Evolutionary conservation across 2,888 invertebrate species (phyloP), one percentile per base, ranked within the genome.

Genomic region (Calameuta pallipes): DNA sequence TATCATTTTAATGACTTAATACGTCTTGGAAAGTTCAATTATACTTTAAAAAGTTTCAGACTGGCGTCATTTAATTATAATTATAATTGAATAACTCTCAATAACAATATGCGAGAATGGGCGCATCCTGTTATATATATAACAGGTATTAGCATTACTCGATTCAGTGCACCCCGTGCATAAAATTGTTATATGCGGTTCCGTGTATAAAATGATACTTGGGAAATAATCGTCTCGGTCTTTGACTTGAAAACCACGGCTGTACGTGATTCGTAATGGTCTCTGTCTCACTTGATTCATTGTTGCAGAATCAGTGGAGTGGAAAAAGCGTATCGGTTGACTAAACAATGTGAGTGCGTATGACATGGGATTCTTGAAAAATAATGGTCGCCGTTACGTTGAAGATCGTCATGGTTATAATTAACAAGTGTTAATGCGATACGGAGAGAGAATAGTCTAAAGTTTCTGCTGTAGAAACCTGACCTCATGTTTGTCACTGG

Each of bases 261-360:
- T 68, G 75, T 35, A 75, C 75, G 37, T 70, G 75, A 70, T 71
- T 23, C 70, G 33, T 56, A 56, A 56, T 56, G 23, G 56, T 15
- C 23, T 56, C 23, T 56, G 23, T 56, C 56, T 23, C 9, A 56
- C 56, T 56, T 56, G 23, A 70, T 71, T 78, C 75, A 71, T 73
- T 75, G 75, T 37, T 78, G 75, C 35, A 4, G 41, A 75, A 33
- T 75, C 23, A 34, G 75, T 69, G 37, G 75, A 75, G 41, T 75
- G 41, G 23, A 69, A 75, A 75, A 75, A 34, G 74, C 78, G 78
- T 78, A 78, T 75, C 71, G 78, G 78, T 78, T 41, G 75, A 75
- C 69, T 35, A 30, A 75, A 78, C 78, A 71, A 75, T 71, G 9
- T 30, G 56, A 56, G 56, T 56, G 56, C 56, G 56, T 23, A 23